Percentiles rank a stretch among this genome's conserved stretches.
These are phyloP conservation scores for Plagiodera versicolora DNA, from an alignment of 2,888 invertebrate species.

Conservation along the genomic window DNA sequence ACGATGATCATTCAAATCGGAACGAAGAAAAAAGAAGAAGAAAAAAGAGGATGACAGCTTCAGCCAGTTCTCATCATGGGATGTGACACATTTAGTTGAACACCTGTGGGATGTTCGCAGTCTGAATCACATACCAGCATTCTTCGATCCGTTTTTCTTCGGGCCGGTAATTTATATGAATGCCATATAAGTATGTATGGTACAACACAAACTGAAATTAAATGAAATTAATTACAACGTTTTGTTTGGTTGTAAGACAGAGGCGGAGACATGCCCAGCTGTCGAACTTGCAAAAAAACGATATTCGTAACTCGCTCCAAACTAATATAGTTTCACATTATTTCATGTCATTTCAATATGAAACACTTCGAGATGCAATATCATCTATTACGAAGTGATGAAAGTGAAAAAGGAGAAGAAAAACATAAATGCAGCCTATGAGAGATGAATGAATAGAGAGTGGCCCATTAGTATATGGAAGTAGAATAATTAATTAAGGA, in stretches of 20 bases:
- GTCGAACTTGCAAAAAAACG: no score
- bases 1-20: constrained; percentile 23
- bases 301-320: no score
- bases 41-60: constrained; percentile 24
- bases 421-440: no score
- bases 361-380: no score
- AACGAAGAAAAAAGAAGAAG: constrained; percentile 20
- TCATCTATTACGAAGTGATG: no score
- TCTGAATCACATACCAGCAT: constrained; percentile 37
- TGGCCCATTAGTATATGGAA: no score
- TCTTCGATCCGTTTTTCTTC: constrained; percentile 35
- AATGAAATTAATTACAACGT: constrained; percentile 24
- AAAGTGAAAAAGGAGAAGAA: no score
- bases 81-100: constrained; percentile 38
- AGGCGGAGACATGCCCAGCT: background rate
- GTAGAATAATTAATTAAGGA: no score
- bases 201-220: constrained; percentile 22
- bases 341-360: no score
- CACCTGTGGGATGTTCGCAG: constrained; percentile 40
- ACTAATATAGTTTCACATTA: no score
- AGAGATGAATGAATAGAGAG: no score
- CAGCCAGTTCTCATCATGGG: constrained; percentile 31
- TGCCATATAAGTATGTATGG: constrained; percentile 25
- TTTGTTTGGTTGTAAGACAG: constrained; percentile 9
- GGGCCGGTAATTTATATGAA: constrained; percentile 23